phyloP scores from a whole-genome alignment of 2,888 invertebrate species.

The Acleris sparsana region DNA sequence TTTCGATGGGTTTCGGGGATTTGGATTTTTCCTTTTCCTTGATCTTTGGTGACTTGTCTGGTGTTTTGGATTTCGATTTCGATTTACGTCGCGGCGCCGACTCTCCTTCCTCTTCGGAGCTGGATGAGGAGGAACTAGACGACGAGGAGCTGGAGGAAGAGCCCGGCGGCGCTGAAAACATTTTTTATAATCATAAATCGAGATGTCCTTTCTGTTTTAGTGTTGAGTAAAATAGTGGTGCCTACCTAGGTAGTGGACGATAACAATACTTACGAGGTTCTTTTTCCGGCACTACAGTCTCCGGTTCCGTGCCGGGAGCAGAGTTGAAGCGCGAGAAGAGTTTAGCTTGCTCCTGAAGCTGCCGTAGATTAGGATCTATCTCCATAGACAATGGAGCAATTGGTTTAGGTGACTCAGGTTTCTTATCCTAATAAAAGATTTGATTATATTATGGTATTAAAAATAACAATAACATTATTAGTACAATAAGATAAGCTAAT shows the following conservation, averaged over 20 bases:
- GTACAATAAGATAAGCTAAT: constrained; percentile 21
- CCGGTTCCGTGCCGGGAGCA: constrained; percentile 62
- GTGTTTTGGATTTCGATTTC: constrained; percentile 73
- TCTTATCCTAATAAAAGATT: constrained; percentile 56
- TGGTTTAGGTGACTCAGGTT: constrained; percentile 67
- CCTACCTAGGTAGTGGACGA: background rate
- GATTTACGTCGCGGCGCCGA: constrained; percentile 64
- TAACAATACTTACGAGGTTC: constrained; percentile 67
- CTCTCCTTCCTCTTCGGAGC: constrained; percentile 79
- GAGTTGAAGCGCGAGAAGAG: constrained; percentile 77
- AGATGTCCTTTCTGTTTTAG: too few species aligned
- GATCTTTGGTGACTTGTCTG: constrained; percentile 66
- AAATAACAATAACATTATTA: constrained; percentile 2
- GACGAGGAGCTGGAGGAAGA: constrained; percentile 80
- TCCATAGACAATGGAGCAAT: constrained; percentile 78
- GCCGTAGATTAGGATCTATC: constrained; percentile 77
- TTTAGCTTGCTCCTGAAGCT: constrained; percentile 82
- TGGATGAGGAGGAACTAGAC: constrained; percentile 79
- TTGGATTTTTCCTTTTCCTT: constrained; percentile 66
- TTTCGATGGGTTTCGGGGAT: constrained; percentile 62
- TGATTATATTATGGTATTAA: background rate
- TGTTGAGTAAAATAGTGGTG: too few species aligned
- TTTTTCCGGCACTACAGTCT: constrained; percentile 58
- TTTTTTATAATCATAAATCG: too few species aligned
- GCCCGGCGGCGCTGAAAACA: constrained; percentile 69